These are phyloP conservation scores for Pteropus rufus DNA, from an alignment of 2,797 vertebrate species.

Conservation along the genomic window DNA sequence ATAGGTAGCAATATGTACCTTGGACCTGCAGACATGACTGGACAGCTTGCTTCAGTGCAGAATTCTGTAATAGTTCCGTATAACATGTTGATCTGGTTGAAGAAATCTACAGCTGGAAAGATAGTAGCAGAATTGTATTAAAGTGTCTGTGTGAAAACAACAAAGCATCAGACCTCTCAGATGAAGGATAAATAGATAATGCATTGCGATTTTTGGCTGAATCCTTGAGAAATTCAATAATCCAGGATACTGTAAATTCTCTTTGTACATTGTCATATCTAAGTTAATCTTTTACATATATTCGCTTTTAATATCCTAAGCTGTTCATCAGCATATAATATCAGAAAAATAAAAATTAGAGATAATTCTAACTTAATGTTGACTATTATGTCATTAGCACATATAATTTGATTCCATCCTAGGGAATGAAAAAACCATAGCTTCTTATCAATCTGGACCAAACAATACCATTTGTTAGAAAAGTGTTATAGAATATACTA, in stretches of 20 bases:
- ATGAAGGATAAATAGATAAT: background rate
- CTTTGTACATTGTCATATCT: background rate
- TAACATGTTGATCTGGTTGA: slow-evolving; percentile 99
- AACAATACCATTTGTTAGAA: background rate
- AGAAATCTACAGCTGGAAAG: slow-evolving; percentile 94
- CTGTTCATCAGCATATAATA: background rate
- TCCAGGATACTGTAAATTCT: background rate
- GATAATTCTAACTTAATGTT: slow-evolving; percentile 20
- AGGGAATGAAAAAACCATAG: background rate
- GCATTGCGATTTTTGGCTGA: background rate
- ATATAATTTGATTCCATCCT: background rate
- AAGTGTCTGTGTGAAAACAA: slow-evolving; percentile 1
- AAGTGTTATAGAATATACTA: background rate
- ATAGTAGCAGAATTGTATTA: background rate
- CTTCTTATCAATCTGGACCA: background rate
- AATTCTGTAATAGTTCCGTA: slow-evolving; percentile 98
- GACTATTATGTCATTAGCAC: background rate
- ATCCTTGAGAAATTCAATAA: background rate
- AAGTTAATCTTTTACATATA: background rate
- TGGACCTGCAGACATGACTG: slow-evolving; percentile 96
- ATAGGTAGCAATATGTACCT: slow-evolving; percentile 81
- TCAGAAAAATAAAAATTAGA: background rate
- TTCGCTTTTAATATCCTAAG: slow-evolving; percentile 1
- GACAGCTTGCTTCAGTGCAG: slow-evolving; percentile 94
- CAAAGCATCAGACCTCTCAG: slow-evolving; percentile 17